Conservation (phyloP, 2,888 invertebrate species). For the Lacanobia wlatinum region DNA sequence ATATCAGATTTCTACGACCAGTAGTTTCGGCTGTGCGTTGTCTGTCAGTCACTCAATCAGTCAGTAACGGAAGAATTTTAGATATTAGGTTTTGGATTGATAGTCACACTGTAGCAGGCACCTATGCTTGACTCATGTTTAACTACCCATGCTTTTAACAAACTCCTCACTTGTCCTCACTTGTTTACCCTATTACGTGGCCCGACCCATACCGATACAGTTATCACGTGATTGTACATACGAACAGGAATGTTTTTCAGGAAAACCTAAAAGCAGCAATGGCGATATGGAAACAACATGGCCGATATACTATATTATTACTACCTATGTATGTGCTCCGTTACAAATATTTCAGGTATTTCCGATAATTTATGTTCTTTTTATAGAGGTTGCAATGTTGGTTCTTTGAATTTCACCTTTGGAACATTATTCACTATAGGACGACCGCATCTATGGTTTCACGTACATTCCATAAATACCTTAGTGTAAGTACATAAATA, state of each 20-base stretch:
- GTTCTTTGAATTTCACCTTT: constrained; percentile 28
- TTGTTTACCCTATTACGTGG: no score
- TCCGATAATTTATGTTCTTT: constrained; percentile 14
- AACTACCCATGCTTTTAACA: neutral
- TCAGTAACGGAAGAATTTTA: no score
- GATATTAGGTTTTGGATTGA: no score
- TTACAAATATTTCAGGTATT: constrained; percentile 22
- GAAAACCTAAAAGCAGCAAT: constrained; percentile 19
- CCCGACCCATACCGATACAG: neutral
- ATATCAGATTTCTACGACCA: no score
- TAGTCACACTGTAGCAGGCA: neutral
- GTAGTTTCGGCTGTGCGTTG: no score
- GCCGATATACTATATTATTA: neutral
- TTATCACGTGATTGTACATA: neutral
- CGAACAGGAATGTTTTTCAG: neutral
- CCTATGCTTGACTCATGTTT: no score
- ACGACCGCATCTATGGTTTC: neutral
- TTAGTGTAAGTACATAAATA: no score
- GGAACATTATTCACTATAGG: neutral
- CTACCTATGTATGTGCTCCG: neutral
- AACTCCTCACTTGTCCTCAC: no score
- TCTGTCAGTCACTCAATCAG: no score
- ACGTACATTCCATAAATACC: neutral
- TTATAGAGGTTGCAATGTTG: neutral
- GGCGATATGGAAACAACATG: neutral